A percentile compares a stretch with the other conserved stretches of the same genome.
Evolutionary conservation across 2,113 vertebrate species (phyloP).

Genomic region (Nycticorax nycticorax): DNA sequence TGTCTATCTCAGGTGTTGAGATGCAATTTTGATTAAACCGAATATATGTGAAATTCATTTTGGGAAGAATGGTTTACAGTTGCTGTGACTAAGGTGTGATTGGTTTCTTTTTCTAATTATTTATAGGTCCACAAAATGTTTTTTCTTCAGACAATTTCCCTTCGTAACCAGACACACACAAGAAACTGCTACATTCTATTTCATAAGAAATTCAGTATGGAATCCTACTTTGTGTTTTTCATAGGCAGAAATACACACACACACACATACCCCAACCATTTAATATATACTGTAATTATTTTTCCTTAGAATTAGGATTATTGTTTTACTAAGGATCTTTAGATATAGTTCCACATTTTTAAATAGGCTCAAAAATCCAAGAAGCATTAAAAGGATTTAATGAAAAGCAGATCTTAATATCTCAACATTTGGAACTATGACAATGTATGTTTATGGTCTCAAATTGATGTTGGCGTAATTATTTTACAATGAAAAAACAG

Average conservation of each 20-base stretch:
- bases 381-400: neutral
- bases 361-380: neutral
- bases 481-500: neutral
- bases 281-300: neutral
- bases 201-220: neutral
- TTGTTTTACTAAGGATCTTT: neutral
- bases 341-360: neutral
- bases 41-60: neutral
- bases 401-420: neutral
- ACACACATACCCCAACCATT: fast-evolving
- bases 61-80: neutral
- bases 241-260: neutral
- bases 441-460: fast-evolving
- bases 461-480: neutral
- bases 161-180: neutral
- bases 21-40: neutral
- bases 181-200: neutral
- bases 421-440: neutral
- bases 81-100: neutral
- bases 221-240: neutral
- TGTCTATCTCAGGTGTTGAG: neutral
- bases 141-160: neutral
- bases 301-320: neutral
- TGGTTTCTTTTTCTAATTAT: neutral
- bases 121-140: neutral